Conservation (phyloP, 2,888 invertebrate genomes). For the Dynastes hyllus region DNA sequence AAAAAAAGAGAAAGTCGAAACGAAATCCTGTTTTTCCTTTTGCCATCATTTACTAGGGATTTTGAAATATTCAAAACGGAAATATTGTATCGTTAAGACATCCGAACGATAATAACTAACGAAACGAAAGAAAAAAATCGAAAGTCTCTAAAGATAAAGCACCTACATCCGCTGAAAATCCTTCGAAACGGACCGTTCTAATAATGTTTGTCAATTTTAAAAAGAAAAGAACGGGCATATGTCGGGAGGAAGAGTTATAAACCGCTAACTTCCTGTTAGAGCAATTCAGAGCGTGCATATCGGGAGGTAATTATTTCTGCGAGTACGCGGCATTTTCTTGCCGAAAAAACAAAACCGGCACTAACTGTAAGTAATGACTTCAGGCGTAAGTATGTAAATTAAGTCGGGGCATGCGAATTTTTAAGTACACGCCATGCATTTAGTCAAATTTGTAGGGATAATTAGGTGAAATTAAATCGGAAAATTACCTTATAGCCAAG, state of each 20-base stretch:
- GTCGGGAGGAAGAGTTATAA: constrained; percentile 34
- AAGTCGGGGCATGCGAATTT: constrained; percentile 8
- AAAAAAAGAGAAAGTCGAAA: background rate
- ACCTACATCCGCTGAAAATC: constrained; percentile 25
- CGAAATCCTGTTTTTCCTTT: constrained; percentile 9
- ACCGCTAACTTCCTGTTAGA: constrained; percentile 33
- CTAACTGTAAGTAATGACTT: background rate
- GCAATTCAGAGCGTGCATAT: constrained; percentile 17
- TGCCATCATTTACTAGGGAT: constrained; percentile 1
- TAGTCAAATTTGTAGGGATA: too few relatives aligned
- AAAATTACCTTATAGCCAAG: too few relatives aligned
- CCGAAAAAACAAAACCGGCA: constrained; percentile 5
- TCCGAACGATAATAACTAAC: constrained; percentile 2
- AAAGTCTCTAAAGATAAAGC: constrained; percentile 29
- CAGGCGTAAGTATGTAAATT: constrained; percentile 20
- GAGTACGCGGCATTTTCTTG: constrained; percentile 5
- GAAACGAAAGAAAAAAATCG: background rate
- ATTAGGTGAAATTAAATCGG: too few relatives aligned
- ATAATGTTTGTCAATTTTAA: constrained; percentile 23
- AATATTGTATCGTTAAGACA: constrained; percentile 18
- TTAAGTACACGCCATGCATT: background rate
- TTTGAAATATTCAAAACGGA: constrained; percentile 27
- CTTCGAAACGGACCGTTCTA: constrained; percentile 15
- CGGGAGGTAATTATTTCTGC: constrained; percentile 16
- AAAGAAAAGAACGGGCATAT: constrained; percentile 18